Base-by-base conservation (phyloP, 1,140 invertebrate species). In the Pseudomyrmex sp. region DNA sequence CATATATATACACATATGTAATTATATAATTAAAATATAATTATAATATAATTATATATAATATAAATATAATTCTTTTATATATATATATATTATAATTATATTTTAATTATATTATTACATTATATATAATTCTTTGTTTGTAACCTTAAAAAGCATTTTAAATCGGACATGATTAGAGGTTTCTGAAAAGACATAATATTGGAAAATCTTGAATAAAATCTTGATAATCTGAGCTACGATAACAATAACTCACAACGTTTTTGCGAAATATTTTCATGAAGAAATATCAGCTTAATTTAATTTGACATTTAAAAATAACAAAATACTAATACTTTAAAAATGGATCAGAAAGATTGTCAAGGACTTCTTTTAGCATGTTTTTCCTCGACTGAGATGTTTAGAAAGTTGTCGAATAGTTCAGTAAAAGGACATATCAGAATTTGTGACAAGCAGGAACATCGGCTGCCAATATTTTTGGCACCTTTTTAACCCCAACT, bases 361-460 rank as follows among this genome's bases (percentile, higher is more conserved):
- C 66, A 44, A 59, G 12, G 23, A 70, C 12, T 48, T 50, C 15
- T 13, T 26, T 56, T 23, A 46, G 3, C 44, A 58, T 48, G 58
- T 23, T 48, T 7, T 9, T 18, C n/a, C 58, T 52, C 23, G 7
- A 59, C 7, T 35, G 46, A 72, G 66, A 70, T 80, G 66, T 80
- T 23, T 50, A 23, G 54, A 59, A 59, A 10, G 12, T 59, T 70
- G 46, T 79, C 54, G 72, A 72, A 50, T 48, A 66, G 18, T 70
- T 80, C n/a, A 70, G 69, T 80, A 80, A 80, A 35, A 80, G 20
- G 44, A 80, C 23, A 15, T n/a, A 35, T 80, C 54, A 80, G 54
- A 46, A 48, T 48, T 23, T 18, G 63, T 66, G n/a, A 54, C 44
- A 59, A 58, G 76, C 76, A 80, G 66, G 66, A 70, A 56, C 23